Evolutionary conservation across 2,888 invertebrate species (phyloP), one percentile per base, ranked within the genome.

Genomic region (Zygothrica quintamaculata): DNA sequence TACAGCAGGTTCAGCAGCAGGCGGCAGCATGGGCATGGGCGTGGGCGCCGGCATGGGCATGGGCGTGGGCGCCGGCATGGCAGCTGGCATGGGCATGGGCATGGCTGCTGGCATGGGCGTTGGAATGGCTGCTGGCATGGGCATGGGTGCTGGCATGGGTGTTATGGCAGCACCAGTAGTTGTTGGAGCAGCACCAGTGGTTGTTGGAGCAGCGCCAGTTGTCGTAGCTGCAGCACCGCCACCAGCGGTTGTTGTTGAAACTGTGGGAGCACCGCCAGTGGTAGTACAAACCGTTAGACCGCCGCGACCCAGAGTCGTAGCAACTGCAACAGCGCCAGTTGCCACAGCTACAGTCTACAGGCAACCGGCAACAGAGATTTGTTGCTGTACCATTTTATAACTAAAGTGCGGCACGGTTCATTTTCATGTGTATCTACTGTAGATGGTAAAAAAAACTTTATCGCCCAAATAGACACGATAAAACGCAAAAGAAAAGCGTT

Each of bases 41-140:
- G 75, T 81, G 15, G 84, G 81, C 3, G 51, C 81, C 0, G 78
- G 77, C 1, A 72, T 84, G 47, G 78, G 78, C 68, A 78, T 84
- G 15, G 84, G 81, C 3, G 53, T 84, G 9, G 66, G 66, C 55
- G 52, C 62, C 1, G 68, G 69, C 34, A 60, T 84, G 0, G 78
- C 74, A 0, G 74, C 84, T 47, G 78, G 78, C 68, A 78, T 84
- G 15, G 84, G 81, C 3, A 51, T 84, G 1, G 68, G 69, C 34
- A 60, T 84, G 0, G 78, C 74, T 0, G 74, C 84, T 47, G 78
- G 78, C 68, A 78, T 84, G 15, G 84, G 81, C 3, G 53, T 84
- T 9, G 18, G 18, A 22, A 56, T 26, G 1, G 85, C 80, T 8
- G 80, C 81, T 15, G 65, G 51, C 1, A 59, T 65, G 66, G 65